These are phyloP conservation scores for Toxotes jaculatrix DNA, from an alignment of 2,113 vertebrate genomes.

Conservation along the genomic window DNA sequence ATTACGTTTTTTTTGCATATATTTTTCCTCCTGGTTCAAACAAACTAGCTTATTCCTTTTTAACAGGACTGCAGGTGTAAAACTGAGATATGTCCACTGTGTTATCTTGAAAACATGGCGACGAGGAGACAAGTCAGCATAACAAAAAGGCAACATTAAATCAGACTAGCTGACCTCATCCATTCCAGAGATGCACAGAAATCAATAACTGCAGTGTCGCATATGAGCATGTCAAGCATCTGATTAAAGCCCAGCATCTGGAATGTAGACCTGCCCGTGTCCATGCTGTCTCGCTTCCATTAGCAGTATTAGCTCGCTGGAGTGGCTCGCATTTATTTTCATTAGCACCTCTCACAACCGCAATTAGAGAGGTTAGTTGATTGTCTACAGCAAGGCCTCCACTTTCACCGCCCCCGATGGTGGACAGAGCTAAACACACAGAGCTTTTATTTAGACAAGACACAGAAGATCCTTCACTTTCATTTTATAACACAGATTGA, in stretches of 20 bases:
- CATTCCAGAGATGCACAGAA: constrained; percentile 39
- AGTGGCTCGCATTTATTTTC: constrained; percentile 77
- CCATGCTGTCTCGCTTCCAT: constrained; percentile 66
- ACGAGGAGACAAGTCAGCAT: constrained; percentile 12
- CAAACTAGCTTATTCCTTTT: background rate
- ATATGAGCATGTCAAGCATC: constrained; percentile 61
- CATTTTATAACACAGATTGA: too few relatives aligned
- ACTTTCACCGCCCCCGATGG: constrained; percentile 22
- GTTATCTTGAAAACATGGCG: background rate
- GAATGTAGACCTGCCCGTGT: constrained; percentile 59
- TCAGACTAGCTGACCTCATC: constrained; percentile 34
- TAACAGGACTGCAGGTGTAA: background rate
- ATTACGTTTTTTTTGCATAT: background rate
- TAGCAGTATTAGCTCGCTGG: constrained; percentile 73
- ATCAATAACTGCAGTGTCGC: constrained; percentile 56
- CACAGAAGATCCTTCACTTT: background rate
- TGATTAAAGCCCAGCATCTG: constrained; percentile 62
- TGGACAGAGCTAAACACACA: constrained; percentile 41
- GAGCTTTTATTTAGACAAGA: constrained; percentile 11
- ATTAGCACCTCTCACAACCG: constrained; percentile 75
- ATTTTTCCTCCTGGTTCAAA: background rate
- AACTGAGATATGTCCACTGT: background rate
- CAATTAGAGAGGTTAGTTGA: constrained; percentile 74
- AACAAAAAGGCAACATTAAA: constrained; percentile 49
- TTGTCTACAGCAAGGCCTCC: constrained; percentile 64